phyloP scores from a whole-genome alignment of 2,797 vertebrate genomes.

The Nyctalus aviator region DNA sequence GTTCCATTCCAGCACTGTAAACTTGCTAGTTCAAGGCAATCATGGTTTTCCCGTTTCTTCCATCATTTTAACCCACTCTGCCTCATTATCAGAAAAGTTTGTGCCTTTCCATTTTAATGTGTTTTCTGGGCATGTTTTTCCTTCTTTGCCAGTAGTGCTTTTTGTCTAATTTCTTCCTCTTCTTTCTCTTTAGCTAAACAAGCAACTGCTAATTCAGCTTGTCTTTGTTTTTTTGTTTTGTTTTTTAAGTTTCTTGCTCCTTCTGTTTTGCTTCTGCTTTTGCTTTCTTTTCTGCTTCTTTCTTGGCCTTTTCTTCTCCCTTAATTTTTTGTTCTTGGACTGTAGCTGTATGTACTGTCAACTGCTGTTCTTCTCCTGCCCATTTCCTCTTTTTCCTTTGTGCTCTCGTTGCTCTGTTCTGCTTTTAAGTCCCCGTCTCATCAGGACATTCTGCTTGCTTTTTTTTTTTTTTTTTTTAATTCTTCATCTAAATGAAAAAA shows the following conservation, averaged over 20 bases:
- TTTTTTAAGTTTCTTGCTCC: constrained; percentile 96
- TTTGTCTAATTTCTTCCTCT: constrained; percentile 95
- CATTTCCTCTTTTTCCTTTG: constrained; percentile 98
- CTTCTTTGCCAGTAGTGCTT: constrained; percentile 93
- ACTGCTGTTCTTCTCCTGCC: constrained; percentile 97
- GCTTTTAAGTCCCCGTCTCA: constrained; percentile 98
- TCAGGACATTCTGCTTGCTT: constrained; percentile 98
- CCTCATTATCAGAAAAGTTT: constrained; percentile 95
- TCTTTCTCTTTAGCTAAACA: constrained; percentile 96
- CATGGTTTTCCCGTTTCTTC: constrained; percentile 98
- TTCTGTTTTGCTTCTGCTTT: constrained; percentile 96
- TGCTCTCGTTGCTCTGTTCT: constrained; percentile 95
- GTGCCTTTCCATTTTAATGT: constrained; percentile 98
- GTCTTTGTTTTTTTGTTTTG: constrained; percentile 94
- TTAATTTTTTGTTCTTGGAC: constrained; percentile 99
- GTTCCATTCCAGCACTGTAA: constrained; percentile 96
- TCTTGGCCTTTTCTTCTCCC: constrained; percentile 97
- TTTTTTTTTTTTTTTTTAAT: constrained; percentile 90
- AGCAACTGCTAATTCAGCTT: constrained; percentile 94
- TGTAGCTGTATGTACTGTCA: constrained; percentile 96
- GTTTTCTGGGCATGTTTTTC: constrained; percentile 99
- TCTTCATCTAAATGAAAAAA: constrained; percentile 99
- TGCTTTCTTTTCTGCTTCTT: constrained; percentile 98
- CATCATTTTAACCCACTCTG: constrained; percentile 97
- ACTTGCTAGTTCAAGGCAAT: constrained; percentile 96